Evolutionary conservation across 1,140 invertebrate species (phyloP), one percentile per base, ranked within the genome.

Genomic region (Zaprionus capensis): DNA sequence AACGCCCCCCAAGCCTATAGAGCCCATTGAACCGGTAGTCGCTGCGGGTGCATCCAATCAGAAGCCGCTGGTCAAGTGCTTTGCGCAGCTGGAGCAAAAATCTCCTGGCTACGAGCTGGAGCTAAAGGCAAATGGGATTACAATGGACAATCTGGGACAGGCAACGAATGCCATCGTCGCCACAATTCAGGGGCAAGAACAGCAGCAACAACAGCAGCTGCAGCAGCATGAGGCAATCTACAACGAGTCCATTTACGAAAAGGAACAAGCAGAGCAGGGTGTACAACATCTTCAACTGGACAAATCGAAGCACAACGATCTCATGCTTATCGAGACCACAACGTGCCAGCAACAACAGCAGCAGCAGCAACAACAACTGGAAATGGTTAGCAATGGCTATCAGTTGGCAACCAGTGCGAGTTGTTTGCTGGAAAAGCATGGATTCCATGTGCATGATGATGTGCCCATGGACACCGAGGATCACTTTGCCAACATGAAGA

Each of bases 121-220:
- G 26, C 73, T 91, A 0, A 92, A 91, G 63, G 55, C 62, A 1
- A 78, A 44, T 88, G 92, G 87, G 81, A 36, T 51, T 22, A 51
- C 20, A 7, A 12, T 71, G 26, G 93, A 63, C 91, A 80, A 76
- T 65, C 53, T 76, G 2, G 57, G 71, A 34, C 83, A 76, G 0
- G 28, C 66, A 17, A 44, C n/a, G 5, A 77, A 41, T 15, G 24
- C 55, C 12, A 67, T 53, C 5, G 62, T 73, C 14, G 65, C 67
- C 2, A 49, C 55, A 15, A 59, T 88, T 7, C 38, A 87, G 15
- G 63, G 58, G 22, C 75, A 80, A 36, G 51, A 61, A 11, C 69
- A 78, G 93, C 85, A 94, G 81, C 80, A 94, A 92, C 78, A 73
- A 14, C 81, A 64, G 7, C 73, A 66, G 2, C 77, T 79, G 55